Base-by-base conservation (phyloP, 2,888 invertebrate genomes). In the Tiphia femorata region DNA sequence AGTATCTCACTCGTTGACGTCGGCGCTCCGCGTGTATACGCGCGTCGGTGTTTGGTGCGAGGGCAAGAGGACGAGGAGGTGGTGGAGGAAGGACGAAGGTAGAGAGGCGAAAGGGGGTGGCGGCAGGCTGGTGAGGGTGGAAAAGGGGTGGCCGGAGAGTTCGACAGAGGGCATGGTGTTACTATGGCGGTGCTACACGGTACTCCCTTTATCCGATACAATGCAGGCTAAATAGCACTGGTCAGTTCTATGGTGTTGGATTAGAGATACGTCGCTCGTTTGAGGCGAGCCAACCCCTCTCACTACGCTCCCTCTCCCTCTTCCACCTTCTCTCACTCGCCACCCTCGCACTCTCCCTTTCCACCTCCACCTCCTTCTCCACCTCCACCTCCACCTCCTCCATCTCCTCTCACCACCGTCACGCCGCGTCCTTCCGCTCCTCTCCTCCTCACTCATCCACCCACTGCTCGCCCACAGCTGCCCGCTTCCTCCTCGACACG, bases 251-350 rank as follows among this genome's bases (percentile, higher is more conserved):
- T 73, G 76, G 77, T 74, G 79, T 77, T 74, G 78, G 78, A 80
- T 81, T 77, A 80, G 78, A 79, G 79, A 77, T 77, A 73, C 76
- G 76, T 77, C 74, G 77, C 71, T 80, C 78, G 79, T 80, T 81
- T 77, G 77, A 78, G 75, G 75, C 72, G 67, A 73, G 57, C 42
- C 53, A 35, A 30, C 49, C 51, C 53, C 46, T 37, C 48, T n/a
- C 46, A 35, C 47, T 55, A 14, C 44, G 44, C 14, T 35, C 46
- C 41, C 48, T 21, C 49, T 48, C 40, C 41, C 48, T 43, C 40
- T 38, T 12, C 30, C 7, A 16, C 37, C 38, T 12, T 35, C 16
- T 6, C n/a, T 33, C 25, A 37, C 49, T 12, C 27, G 3, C 16
- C n/a, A 12, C 37, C 5, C 27, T 12, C 46, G 20, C 46, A 14